Percentiles rank a stretch among this genome's conserved stretches.
These are phyloP conservation scores for Sphenopsis melanotis DNA, from an alignment of 2,797 vertebrate genomes.

Conservation along the genomic window DNA sequence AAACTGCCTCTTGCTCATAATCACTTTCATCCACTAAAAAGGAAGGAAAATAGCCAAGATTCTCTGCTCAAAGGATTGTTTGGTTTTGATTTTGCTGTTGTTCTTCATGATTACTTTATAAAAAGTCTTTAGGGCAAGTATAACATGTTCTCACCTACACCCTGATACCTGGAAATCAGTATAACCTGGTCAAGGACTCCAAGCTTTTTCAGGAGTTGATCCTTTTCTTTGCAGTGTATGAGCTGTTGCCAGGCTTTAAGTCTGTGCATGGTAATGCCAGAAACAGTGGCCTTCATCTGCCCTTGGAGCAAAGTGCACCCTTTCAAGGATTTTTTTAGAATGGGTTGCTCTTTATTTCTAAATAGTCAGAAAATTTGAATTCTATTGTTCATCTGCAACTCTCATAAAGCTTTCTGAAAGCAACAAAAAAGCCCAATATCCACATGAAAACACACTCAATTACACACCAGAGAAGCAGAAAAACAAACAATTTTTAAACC, in stretches of 20 bases:
- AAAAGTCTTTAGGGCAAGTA: neutral
- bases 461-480: neutral
- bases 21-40: neutral
- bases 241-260: neutral
- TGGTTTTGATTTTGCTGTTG: neutral
- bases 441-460: neutral
- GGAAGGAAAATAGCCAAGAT: slow-evolving; percentile 10
- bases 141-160: neutral
- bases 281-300: neutral
- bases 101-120: neutral
- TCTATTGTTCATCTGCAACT: neutral
- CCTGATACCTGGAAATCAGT: neutral
- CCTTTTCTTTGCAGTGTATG: neutral
- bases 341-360: neutral
- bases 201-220: neutral
- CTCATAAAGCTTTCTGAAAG: neutral
- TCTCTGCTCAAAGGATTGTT: neutral
- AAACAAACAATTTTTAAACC: neutral
- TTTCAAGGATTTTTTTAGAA: neutral
- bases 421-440: neutral
- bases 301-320: neutral
- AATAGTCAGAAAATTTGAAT: neutral
- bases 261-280: neutral
- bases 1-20: neutral
- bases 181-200: neutral